A percentile compares a stretch with the other conserved stretches of the same genome.
phyloP scores from a whole-genome alignment of 2,113 vertebrate genomes.

The Stegastes partitus region DNA sequence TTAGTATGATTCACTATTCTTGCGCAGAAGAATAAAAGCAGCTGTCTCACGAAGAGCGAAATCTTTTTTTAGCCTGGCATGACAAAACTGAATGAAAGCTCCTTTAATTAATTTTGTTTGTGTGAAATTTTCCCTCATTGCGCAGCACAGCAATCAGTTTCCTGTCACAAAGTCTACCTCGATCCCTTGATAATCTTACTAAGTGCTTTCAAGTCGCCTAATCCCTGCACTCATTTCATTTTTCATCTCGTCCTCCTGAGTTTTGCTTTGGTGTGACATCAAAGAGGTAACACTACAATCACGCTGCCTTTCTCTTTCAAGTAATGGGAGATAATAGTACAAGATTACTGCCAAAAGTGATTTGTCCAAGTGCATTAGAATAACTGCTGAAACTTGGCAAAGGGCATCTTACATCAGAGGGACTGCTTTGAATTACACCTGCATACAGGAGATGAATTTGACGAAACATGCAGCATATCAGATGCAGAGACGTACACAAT shows the following conservation, averaged over 20 bases:
- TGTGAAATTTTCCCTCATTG: constrained; percentile 17
- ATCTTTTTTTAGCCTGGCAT: constrained; percentile 9
- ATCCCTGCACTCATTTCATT: constrained; percentile 59
- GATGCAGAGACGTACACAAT: neutral
- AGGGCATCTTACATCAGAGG: constrained; percentile 28
- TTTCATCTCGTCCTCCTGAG: constrained; percentile 38
- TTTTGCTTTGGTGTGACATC: constrained; percentile 67
- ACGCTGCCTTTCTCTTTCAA: constrained; percentile 51
- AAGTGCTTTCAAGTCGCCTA: constrained; percentile 65
- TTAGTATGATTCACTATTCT: constrained; percentile 27
- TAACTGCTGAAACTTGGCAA: constrained; percentile 49
- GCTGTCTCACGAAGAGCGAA: constrained; percentile 2
- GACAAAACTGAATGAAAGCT: constrained; percentile 1
- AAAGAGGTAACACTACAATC: constrained; percentile 63
- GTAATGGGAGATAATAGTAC: constrained; percentile 58
- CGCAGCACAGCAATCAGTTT: constrained; percentile 17
- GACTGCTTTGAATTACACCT: constrained; percentile 38
- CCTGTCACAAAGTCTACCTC: constrained; percentile 63
- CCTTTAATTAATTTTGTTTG: constrained; percentile 24
- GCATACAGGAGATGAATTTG: neutral
- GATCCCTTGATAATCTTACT: constrained; percentile 55
- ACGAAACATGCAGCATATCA: neutral
- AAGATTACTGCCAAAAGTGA: constrained; percentile 58
- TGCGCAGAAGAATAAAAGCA: neutral
- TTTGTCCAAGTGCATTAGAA: constrained; percentile 48